Evolutionary conservation across 2,113 vertebrate genomes (phyloP).

Genomic region (Chaetorhynchus papuensis): DNA sequence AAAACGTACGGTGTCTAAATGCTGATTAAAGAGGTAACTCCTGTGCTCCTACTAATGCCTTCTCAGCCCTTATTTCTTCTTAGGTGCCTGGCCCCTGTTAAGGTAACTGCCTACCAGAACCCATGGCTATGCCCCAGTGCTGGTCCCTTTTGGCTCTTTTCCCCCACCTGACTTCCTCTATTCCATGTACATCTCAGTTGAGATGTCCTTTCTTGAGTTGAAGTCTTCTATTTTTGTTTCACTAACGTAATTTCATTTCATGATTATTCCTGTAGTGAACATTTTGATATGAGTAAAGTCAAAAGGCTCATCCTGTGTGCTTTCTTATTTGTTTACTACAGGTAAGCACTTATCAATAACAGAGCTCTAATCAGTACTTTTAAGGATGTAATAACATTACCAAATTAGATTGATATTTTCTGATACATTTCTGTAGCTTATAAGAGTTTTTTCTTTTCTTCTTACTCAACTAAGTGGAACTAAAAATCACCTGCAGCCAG

Average conservation of each 20-base stretch:
- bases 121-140: rapidly evolving
- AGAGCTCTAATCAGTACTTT: neutral
- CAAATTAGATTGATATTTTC: neutral
- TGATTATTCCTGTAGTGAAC: neutral
- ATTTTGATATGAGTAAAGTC: neutral
- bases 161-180: rapidly evolving
- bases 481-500: neutral
- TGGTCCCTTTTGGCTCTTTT: neutral
- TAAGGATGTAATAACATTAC: neutral
- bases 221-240: neutral
- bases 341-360: neutral
- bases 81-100: neutral
- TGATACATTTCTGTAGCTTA: neutral
- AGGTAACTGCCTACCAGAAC: neutral
- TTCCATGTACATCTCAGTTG: neutral
- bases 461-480: neutral
- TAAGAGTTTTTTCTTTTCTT: neutral
- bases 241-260: neutral
- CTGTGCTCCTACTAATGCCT: rapidly evolving
- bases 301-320: neutral
- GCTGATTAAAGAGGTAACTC: neutral
- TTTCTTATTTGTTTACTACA: neutral
- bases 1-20: neutral
- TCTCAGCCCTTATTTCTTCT: neutral
- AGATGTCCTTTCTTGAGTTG: neutral